Conservation (phyloP, 2,888 invertebrate genomes). For the Rugalucina vietnamica region DNA sequence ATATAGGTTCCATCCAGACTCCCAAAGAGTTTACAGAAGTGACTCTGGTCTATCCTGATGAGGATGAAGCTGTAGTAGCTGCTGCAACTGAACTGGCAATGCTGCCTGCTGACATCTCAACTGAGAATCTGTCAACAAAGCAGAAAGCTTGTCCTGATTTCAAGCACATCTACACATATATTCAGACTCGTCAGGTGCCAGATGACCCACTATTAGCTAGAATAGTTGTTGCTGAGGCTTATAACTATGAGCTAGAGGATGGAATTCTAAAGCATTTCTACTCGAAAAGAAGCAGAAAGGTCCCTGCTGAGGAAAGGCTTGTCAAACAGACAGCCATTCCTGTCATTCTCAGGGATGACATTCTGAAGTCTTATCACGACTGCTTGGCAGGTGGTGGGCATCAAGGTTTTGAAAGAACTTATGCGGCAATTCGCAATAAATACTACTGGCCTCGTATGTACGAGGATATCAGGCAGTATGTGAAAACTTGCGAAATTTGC, state of each 20-base stretch:
- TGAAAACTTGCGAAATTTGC: constrained; percentile 48
- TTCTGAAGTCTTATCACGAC: constrained; percentile 54
- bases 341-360: constrained; percentile 29
- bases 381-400: constrained; percentile 49
- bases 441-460: constrained; percentile 66
- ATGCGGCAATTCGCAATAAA: constrained; percentile 41
- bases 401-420: constrained; percentile 62
- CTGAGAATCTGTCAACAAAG: too few species aligned
- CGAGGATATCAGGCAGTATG: constrained; percentile 39
- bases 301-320: constrained; percentile 5
- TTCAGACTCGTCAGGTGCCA: constrained; percentile 5
- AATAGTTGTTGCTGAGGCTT: constrained; percentile 4
- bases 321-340: constrained; percentile 25
- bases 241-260: neutral
- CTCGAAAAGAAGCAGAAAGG: neutral
- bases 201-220: constrained; percentile 10
- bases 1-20: neutral
- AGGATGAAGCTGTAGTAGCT: neutral
- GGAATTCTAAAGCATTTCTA: constrained; percentile 5
- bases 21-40: neutral
- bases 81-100: too few species aligned
- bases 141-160: too few species aligned
- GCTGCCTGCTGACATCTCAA: too few species aligned
- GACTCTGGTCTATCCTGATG: neutral
- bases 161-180: too few species aligned